A percentile compares a stretch with the other conserved stretches of the same genome.
phyloP scores from a whole-genome alignment of 2,113 vertebrate species.

The Saimiri boliviensis region DNA sequence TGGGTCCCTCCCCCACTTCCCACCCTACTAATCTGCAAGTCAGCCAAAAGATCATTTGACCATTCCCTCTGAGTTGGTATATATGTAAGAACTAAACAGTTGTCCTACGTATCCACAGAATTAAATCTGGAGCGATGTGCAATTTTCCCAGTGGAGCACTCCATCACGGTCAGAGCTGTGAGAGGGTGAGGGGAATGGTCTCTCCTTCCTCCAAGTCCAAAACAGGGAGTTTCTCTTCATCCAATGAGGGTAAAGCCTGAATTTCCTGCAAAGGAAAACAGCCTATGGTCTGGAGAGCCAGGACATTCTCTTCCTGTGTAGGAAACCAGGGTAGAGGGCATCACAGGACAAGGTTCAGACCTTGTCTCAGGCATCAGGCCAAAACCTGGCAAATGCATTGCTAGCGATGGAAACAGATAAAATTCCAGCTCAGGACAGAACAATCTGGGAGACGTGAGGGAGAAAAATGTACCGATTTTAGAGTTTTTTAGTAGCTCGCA shows the following conservation, averaged over 20 bases:
- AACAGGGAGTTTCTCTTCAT: slow-evolving; percentile 10
- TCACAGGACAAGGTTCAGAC: not conserved
- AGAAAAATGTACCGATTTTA: not conserved
- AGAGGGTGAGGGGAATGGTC: not conserved
- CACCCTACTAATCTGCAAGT: not conserved
- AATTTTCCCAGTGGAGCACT: not conserved
- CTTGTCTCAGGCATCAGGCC: not conserved
- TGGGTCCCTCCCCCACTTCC: not conserved
- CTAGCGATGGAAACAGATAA: slow-evolving; percentile 12
- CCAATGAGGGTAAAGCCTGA: not conserved
- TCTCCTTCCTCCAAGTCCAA: not conserved
- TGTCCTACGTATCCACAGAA: not conserved
- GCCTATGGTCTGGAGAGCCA: not conserved
- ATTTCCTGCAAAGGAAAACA: slow-evolving; percentile 20
- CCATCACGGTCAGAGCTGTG: not conserved
- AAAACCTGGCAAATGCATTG: slow-evolving; percentile 6
- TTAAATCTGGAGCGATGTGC: not conserved
- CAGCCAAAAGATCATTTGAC: not conserved
- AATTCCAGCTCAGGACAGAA: slow-evolving; percentile 47
- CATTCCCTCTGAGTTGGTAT: not conserved
- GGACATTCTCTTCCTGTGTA: not conserved
- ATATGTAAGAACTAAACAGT: not conserved
- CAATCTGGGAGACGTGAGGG: not conserved
- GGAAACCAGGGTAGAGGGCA: not conserved
- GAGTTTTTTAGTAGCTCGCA: not conserved